Conservation (phyloP, 1,140 invertebrate species). For the Philopotamus ludificatus region DNA sequence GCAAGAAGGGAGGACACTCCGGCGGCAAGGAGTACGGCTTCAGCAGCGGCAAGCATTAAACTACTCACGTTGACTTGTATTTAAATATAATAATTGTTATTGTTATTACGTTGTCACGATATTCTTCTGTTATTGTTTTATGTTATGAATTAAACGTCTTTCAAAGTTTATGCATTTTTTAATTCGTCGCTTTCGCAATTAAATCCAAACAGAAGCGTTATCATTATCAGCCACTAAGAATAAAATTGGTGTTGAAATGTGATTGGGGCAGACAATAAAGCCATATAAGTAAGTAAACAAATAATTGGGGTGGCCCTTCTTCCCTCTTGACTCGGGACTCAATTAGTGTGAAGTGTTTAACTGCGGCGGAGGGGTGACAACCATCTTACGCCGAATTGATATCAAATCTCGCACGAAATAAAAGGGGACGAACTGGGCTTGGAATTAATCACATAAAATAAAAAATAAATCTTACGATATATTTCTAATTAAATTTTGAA, state of each 20-base stretch:
- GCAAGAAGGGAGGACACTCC: conserved; percentile 64
- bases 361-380: conserved; percentile 26
- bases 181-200: conserved; percentile 7
- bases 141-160: not conserved
- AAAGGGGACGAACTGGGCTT: not conserved
- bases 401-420: conserved; percentile 34
- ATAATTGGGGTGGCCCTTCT: conserved; percentile 31
- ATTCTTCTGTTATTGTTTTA: not conserved
- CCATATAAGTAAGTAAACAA: conserved; percentile 38
- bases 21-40: conserved; percentile 66
- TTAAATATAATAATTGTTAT: conserved; percentile 7
- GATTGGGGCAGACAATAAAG: conserved; percentile 39
- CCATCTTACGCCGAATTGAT: conserved; percentile 43
- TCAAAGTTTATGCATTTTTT: not conserved
- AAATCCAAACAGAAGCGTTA: not conserved
- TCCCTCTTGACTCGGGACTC: conserved; percentile 37
- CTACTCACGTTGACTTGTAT: conserved; percentile 13
- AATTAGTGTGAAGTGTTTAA: conserved; percentile 39
- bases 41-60: conserved; percentile 55
- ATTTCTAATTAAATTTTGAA: not conserved
- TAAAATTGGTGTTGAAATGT: conserved; percentile 28
- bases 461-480: not conserved
- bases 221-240: not conserved
- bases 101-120: not conserved
- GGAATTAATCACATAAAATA: not conserved